Evolutionary conservation across 64 coral and sea anemone species (phyloP).

Genomic region (Hydrozoanthus tunicans): DNA sequence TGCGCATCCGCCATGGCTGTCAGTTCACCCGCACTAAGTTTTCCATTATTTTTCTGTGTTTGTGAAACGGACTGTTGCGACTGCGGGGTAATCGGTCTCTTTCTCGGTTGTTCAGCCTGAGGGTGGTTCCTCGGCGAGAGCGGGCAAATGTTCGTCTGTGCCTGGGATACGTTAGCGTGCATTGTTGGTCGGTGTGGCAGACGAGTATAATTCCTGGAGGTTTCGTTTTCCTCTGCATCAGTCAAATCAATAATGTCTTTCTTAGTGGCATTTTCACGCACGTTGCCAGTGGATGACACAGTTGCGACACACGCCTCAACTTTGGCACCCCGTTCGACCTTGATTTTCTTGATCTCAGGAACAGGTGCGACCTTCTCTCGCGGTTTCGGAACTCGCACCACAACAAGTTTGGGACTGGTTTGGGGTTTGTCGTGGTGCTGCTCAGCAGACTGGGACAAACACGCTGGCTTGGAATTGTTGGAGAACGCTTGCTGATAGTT

Average conservation of each 20-base stretch:
- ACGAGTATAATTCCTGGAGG: not conserved
- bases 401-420: not conserved
- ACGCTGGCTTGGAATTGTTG: not conserved
- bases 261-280: not conserved
- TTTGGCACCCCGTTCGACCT: conserved; percentile 18
- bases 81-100: not conserved
- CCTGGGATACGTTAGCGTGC: not conserved
- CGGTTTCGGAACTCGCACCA: conserved; percentile 10
- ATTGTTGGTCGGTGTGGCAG: not conserved
- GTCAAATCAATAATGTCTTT: conserved; percentile 43
- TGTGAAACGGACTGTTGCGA: not conserved
- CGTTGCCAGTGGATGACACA: not conserved
- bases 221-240: not conserved
- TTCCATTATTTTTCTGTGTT: not conserved
- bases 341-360: conserved; percentile 44
- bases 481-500: not conserved
- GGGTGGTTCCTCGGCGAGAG: conserved; percentile 7
- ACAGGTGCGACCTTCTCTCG: not conserved
- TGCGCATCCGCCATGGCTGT: conserved; percentile 24
- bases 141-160: conserved; percentile 16
- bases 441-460: not conserved
- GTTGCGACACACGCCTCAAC: conserved; percentile 37
- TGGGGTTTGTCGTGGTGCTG: not conserved
- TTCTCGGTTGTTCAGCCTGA: conserved; percentile 11
- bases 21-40: conserved; percentile 22